Evolutionary conservation across 2,797 vertebrate species (phyloP).

Genomic region (Neoniphon sammara): DNA sequence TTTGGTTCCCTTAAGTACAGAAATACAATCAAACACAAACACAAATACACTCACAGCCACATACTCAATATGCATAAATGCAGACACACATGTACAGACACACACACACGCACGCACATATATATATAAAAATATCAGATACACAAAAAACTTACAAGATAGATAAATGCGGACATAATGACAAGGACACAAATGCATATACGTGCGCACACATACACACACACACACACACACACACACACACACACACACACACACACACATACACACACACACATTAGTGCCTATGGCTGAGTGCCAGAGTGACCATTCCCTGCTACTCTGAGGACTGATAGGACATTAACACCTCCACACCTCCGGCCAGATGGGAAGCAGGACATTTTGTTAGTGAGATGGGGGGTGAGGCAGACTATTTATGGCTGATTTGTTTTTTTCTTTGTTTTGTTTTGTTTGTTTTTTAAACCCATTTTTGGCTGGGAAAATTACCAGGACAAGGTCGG

Average conservation of each 20-base stretch:
- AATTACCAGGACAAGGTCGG: too few species aligned
- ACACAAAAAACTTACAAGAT: too few species aligned
- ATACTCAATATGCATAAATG: too few species aligned
- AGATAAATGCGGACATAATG: background rate
- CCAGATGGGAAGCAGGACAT: conserved; percentile 54
- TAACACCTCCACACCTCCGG: conserved; percentile 61
- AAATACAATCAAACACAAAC: background rate
- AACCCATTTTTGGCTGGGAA: background rate
- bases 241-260: conserved; percentile 5
- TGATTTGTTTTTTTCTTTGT: too few species aligned
- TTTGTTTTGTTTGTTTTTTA: background rate
- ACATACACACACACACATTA: conserved; percentile 29
- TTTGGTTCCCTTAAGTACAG: background rate
- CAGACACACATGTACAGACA: background rate
- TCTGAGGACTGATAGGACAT: conserved; percentile 68
- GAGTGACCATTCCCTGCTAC: conserved; percentile 52
- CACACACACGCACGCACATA: too few species aligned
- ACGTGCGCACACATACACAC: background rate
- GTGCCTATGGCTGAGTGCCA: conserved; percentile 43
- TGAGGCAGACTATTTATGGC: conserved; percentile 52
- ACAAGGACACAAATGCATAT: conserved; percentile 3
- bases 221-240: background rate
- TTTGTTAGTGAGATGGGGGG: conserved; percentile 53
- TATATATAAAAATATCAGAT: too few species aligned
- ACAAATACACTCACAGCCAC: background rate